phyloP scores from a whole-genome alignment of 2,888 invertebrate species.

The Prenolepis imparis region DNA sequence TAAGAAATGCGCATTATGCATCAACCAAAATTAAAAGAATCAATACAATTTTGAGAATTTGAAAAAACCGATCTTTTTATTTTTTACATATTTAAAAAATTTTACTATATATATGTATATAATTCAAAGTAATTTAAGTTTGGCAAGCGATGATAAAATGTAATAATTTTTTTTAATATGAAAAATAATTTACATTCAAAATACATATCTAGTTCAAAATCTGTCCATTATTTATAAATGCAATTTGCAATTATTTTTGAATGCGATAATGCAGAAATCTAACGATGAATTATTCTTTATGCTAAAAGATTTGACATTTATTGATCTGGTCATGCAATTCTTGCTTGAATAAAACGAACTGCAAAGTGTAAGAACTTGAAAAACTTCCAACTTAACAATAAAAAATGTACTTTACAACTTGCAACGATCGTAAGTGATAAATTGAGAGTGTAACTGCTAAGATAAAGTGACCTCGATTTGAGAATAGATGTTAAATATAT shows the following conservation, averaged over 20 bases:
- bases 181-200: not conserved
- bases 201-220: not conserved
- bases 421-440: conserved; percentile 10
- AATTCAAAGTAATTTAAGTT: not conserved
- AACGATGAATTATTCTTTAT: not conserved
- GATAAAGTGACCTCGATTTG: not conserved
- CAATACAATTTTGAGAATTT: not conserved
- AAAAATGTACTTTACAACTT: conserved; percentile 17
- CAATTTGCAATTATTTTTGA: not conserved
- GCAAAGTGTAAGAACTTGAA: conserved; percentile 7
- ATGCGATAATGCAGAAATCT: not conserved
- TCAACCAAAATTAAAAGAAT: not conserved
- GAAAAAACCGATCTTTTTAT: not conserved
- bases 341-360: not conserved
- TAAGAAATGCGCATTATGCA: not conserved
- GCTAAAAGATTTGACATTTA: conserved; percentile 10
- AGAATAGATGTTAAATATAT: not conserved
- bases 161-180: not conserved
- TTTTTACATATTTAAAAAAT: not conserved
- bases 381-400: not conserved
- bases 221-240: not conserved
- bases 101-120: not conserved
- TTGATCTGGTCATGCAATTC: not conserved
- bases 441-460: not conserved
- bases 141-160: not conserved